Evolutionary conservation across 2,888 invertebrate species (phyloP), one percentile per base, ranked within the genome.

Genomic region (Rugalucina vietnamica): DNA sequence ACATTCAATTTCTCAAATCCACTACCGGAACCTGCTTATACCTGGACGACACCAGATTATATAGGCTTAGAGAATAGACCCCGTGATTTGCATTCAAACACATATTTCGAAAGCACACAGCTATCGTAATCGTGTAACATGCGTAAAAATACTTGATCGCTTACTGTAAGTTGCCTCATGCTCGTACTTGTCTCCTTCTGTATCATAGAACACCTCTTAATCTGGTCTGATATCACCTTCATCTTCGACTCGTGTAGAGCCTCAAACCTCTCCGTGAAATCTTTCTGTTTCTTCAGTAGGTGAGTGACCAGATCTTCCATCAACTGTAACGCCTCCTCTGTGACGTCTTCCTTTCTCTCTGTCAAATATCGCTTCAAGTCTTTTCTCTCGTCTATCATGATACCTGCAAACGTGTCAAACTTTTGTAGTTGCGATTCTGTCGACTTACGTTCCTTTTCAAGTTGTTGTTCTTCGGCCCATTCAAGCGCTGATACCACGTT

Each of bases 381-480:
- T 21, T 69, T 73, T 18, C 88, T 71, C 21, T 88, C 88, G 24
- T 82, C 84, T 39, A 86, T 72, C 84, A 88, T 82, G 1, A 82
- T 77, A 29, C 87, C 87, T 70, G 87, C 87, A 57, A 85, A 87
- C 21, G 76, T 71, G 37, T 87, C 87, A 29, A 87, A 81, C 37
- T 69, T 71, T 39, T 81, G 78, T 14, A 87, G 81, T 18, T 70
- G 69, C 21, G 81, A 24, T 71, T 85, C 85, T 12, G 79, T 83
- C 36, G 34, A 54, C 10, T 78, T 76, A 3, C 87, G 72, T 50
- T 87, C 83, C 4, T 72, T 60, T 37, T 87, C 87, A 75, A 82
- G 74, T 10, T 72, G 76, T 74, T 87, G 87, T 18, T 84, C 85
- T 43, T 88, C 86, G 4, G 86, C 88, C 88, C 88, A 88, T 50